These are phyloP conservation scores for Plectus sambesii DNA, from an alignment of 1,140 invertebrate genomes.

Conservation along the genomic window DNA sequence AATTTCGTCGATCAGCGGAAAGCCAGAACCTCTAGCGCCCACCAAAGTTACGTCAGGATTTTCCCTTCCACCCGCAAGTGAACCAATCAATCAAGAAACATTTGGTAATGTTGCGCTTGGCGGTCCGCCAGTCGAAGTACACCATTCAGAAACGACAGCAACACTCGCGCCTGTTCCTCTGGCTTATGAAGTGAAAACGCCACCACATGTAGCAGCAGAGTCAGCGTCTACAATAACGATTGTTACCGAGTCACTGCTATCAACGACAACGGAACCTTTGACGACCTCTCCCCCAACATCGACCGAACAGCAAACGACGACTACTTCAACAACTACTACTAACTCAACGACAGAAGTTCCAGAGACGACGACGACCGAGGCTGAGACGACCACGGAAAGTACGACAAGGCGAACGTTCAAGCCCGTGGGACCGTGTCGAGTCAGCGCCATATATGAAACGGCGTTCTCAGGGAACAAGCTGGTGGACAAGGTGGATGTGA, in stretches of 20 bases:
- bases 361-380: slow-evolving; percentile 11
- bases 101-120: too few species aligned
- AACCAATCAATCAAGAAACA: too few species aligned
- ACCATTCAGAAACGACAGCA: too few species aligned
- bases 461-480: slow-evolving; percentile 33
- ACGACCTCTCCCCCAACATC: slow-evolving; percentile 8
- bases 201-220: slow-evolving; percentile 11
- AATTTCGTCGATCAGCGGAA: too few species aligned
- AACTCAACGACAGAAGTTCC: slow-evolving; percentile 11
- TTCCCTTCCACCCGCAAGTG: too few species aligned
- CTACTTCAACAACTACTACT: slow-evolving; percentile 9
- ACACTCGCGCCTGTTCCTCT: slow-evolving; percentile 15
- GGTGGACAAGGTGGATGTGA: slow-evolving; percentile 31
- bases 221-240: slow-evolving; percentile 8
- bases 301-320: not conserved
- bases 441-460: slow-evolving; percentile 38
- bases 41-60: too few species aligned
- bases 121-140: too few species aligned
- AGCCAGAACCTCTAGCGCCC: too few species aligned
- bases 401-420: slow-evolving; percentile 28
- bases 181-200: not conserved
- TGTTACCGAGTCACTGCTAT: slow-evolving; percentile 1
- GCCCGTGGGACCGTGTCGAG: slow-evolving; percentile 35
- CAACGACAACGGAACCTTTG: slow-evolving; percentile 4
- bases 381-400: slow-evolving; percentile 17